These are phyloP conservation scores for Pocillopora damicornis DNA, from an alignment of 64 coral and sea anemone genomes.

Conservation along the genomic window DNA sequence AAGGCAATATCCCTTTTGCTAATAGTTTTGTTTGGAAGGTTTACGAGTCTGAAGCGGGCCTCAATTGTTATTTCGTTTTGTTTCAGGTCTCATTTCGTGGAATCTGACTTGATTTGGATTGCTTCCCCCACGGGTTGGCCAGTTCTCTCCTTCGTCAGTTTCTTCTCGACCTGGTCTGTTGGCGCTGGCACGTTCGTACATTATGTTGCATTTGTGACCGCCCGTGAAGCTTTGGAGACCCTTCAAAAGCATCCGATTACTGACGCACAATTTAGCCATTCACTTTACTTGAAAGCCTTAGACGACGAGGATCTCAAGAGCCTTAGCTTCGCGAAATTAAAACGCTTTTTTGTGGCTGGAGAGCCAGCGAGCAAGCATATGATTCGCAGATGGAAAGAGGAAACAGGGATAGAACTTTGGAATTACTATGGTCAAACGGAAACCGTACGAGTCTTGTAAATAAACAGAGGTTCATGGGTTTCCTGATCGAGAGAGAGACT, in stretches of 20 bases:
- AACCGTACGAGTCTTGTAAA: slow-evolving; percentile 33
- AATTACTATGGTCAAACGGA: slow-evolving; percentile 79
- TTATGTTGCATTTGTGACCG: background rate
- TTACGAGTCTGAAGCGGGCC: too few relatives aligned
- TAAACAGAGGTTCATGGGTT: background rate
- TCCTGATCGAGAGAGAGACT: too few relatives aligned
- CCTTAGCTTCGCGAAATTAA: slow-evolving; percentile 48
- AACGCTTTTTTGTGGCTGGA: slow-evolving; percentile 60
- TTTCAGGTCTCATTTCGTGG: background rate
- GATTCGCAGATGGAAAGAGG: slow-evolving; percentile 52
- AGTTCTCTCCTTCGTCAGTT: slow-evolving; percentile 32
- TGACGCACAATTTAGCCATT: slow-evolving; percentile 26
- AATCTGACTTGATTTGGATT: slow-evolving; percentile 45
- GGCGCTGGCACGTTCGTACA: slow-evolving; percentile 58
- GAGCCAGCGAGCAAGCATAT: slow-evolving; percentile 64
- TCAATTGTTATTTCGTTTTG: background rate
- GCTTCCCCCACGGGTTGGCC: slow-evolving; percentile 66
- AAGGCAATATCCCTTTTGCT: background rate
- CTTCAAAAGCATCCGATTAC: slow-evolving; percentile 72
- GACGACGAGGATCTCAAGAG: slow-evolving; percentile 28
- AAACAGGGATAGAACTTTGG: slow-evolving; percentile 63
- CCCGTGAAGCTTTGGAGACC: slow-evolving; percentile 43
- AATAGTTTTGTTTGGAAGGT: too few relatives aligned
- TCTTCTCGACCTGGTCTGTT: slow-evolving; percentile 66
- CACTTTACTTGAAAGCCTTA: slow-evolving; percentile 61